phyloP scores from a whole-genome alignment of 1,140 invertebrate species.

The Hestina assimilis region DNA sequence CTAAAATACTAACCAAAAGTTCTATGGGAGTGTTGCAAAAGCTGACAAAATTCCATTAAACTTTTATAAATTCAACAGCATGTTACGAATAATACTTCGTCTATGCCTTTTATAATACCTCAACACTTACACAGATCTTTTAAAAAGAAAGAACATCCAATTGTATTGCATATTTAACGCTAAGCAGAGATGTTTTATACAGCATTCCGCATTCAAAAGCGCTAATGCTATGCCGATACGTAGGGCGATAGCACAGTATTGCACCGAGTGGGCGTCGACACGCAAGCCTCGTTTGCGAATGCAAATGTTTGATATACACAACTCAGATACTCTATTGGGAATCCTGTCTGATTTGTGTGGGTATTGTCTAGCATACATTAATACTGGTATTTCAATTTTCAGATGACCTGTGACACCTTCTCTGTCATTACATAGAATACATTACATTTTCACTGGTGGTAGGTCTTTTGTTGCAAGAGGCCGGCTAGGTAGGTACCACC shows the following conservation, averaged over 20 bases:
- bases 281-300: conserved; percentile 54
- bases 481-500: too few species aligned
- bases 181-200: conserved; percentile 2
- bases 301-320: conserved; percentile 66
- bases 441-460: too few species aligned
- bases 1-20: too few species aligned
- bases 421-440: conserved; percentile 11
- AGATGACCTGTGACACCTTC: conserved; percentile 11
- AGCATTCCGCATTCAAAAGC: conserved; percentile 44
- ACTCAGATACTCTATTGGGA: conserved; percentile 62
- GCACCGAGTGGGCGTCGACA: conserved; percentile 66
- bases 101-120: too few species aligned
- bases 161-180: conserved; percentile 2
- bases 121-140: too few species aligned
- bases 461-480: too few species aligned
- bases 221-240: conserved; percentile 70
- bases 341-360: conserved; percentile 70
- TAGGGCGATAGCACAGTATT: conserved; percentile 63
- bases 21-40: too few species aligned
- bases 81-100: too few species aligned
- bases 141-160: neutral
- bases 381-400: conserved; percentile 4
- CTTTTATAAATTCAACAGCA: too few species aligned
- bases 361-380: conserved; percentile 40
- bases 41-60: too few species aligned